Percentiles rank a stretch among this genome's conserved stretches.
Evolutionary conservation across 2,888 invertebrate species (phyloP).

Genomic region (Nymphalis polychloros): DNA sequence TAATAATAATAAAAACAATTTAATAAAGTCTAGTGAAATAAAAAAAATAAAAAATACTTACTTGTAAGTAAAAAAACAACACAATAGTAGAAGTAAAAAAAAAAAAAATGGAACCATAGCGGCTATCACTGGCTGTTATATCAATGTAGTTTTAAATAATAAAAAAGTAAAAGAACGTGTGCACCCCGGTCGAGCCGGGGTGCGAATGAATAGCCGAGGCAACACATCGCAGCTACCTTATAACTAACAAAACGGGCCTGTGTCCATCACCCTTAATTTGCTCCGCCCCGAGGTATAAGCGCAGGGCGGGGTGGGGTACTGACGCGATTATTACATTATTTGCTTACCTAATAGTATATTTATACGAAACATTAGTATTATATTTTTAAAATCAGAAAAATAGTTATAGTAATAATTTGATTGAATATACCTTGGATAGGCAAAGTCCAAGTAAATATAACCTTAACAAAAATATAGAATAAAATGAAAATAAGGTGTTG

Average conservation of each 20-base stretch:
- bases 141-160: background rate
- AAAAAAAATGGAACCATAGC: conserved; percentile 21
- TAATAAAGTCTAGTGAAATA: conserved; percentile 1
- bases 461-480: no score
- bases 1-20: background rate
- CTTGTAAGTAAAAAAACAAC: conserved; percentile 40
- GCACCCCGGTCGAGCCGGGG: conserved; percentile 53
- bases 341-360: background rate
- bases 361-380: background rate
- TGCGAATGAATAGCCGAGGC: conserved; percentile 59
- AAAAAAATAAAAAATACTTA: conserved; percentile 39
- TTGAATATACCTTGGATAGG: background rate
- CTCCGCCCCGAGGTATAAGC: conserved; percentile 51
- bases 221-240: conserved; percentile 50
- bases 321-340: conserved; percentile 10
- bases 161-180: conserved; percentile 50
- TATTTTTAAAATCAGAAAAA: no score
- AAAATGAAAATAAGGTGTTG: no score
- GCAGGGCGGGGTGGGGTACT: conserved; percentile 29
- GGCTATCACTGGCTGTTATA: conserved; percentile 25
- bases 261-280: conserved; percentile 57
- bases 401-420: background rate
- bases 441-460: no score
- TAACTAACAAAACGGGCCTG: conserved; percentile 48
- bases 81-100: conserved; percentile 40